Evolutionary conservation across 2,113 vertebrate genomes (phyloP).

Genomic region (Odobenus rosmarus): DNA sequence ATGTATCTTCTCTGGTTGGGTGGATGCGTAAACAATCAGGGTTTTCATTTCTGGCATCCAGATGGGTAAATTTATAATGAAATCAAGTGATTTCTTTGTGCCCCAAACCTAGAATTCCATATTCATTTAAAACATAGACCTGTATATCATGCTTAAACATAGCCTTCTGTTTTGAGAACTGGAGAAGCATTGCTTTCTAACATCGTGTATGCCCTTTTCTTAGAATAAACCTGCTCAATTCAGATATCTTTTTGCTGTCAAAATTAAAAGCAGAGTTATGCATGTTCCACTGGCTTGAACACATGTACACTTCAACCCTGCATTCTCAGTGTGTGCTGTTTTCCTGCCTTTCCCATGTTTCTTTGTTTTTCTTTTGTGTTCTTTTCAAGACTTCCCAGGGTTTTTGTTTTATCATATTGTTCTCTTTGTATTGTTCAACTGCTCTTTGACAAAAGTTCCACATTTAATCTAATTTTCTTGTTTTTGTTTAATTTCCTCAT

Average conservation of each 20-base stretch:
- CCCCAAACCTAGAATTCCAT: not conserved
- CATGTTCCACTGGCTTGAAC: not conserved
- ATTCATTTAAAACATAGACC: not conserved
- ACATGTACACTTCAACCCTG: not conserved
- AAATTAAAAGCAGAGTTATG: constrained; percentile 2
- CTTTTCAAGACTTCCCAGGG: constrained; percentile 40
- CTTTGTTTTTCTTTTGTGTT: constrained; percentile 58
- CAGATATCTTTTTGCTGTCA: not conserved
- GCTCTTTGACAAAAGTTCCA: constrained; percentile 42
- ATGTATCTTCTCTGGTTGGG: not conserved
- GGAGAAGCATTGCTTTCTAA: constrained; percentile 10
- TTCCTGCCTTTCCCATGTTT: not conserved
- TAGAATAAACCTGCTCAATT: not conserved
- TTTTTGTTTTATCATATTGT: constrained; percentile 57
- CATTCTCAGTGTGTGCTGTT: not conserved
- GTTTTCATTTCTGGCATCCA: constrained; percentile 2
- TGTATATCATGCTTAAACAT: not conserved
- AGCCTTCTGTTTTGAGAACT: not conserved
- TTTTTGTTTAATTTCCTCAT: constrained; percentile 16
- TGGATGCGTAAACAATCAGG: not conserved
- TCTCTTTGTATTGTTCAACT: constrained; percentile 30
- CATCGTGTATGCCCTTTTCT: not conserved
- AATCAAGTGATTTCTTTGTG: constrained; percentile 12
- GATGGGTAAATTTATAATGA: not conserved
- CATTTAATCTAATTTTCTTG: constrained; percentile 56